phyloP scores from a whole-genome alignment of 2,888 invertebrate species.

The Agriopis aurantiaria region DNA sequence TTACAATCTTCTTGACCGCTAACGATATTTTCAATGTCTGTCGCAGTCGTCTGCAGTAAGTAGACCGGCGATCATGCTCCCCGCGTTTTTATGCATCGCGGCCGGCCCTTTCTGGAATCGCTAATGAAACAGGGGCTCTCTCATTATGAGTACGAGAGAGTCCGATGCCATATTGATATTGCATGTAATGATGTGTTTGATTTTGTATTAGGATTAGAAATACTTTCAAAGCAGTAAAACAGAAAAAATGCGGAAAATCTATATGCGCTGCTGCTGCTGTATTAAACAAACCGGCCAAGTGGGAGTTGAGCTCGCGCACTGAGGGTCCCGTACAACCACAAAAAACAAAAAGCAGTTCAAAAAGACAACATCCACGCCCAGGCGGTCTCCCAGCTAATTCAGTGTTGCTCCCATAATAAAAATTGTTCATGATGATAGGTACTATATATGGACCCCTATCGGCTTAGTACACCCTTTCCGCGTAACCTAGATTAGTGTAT shows the following conservation, averaged over 20 bases:
- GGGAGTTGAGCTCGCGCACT: no score
- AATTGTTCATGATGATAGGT: no score
- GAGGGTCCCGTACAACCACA: no score
- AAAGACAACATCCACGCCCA: no score
- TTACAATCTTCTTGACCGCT: not conserved
- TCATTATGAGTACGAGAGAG: conserved; percentile 11
- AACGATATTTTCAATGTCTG: not conserved
- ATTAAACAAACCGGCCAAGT: no score
- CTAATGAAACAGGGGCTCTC: conserved; percentile 26
- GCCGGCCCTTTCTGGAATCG: conserved; percentile 20
- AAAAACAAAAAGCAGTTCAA: no score
- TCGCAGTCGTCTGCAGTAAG: not conserved
- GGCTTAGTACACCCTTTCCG: no score
- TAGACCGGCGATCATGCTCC: conserved; percentile 16
- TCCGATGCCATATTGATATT: conserved; percentile 9
- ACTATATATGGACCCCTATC: no score
- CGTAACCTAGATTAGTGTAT: no score
- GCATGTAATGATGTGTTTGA: not conserved
- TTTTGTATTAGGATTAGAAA: not conserved
- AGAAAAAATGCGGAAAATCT: not conserved
- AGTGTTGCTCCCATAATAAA: no score
- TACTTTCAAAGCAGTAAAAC: not conserved
- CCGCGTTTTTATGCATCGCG: conserved; percentile 31
- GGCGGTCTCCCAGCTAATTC: no score
- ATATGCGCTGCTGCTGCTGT: no score